Evolutionary conservation across 2,113 vertebrate species (phyloP), one percentile per base, ranked within the genome.

Genomic region (Indicator maculatus): DNA sequence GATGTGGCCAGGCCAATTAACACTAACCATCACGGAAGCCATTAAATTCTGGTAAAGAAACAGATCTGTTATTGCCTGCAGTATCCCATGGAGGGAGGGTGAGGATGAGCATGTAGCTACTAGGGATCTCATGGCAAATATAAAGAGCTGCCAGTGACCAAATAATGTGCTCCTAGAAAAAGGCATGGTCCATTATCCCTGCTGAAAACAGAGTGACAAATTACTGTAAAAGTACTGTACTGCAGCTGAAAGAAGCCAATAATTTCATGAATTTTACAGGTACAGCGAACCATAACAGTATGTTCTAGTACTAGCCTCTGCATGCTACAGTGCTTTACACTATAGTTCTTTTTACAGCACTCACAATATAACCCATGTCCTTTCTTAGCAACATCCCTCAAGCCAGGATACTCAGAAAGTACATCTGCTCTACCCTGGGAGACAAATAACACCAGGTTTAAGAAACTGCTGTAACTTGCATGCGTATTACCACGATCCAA

Each of bases 191-290:
- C 95, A 96, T 96, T 96, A 96, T 97, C 93, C 88, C 88, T 95
- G 94, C 91, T 95, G 96, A 95, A 94, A 96, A 97, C 94, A 96
- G 93, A 95, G 94, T 95, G 96, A 96, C 96, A 97, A 96, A 97
- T 96, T 93, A 96, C 94, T 95, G 83, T 88, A 93, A 95, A 95
- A 96, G 91, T 95, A 96, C 94, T 96, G 93, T 95, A 95, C 94
- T 95, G 91, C 91, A 91, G 94, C 91, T 95, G 89, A 95, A 95
- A 95, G 95, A 96, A 93, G 93, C 91, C 95, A 95, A 95, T 96
- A 96, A 97, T 96, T 94, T 96, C 91, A 95, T 86, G 94, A 97
- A 95, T 96, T 97, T 96, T 97, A 97, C 96, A 96, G 88, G 95
- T 96, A 97, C 93, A 96, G 76, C 31, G 89, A 97, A 97, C 95